phyloP scores from a whole-genome alignment of 2,113 vertebrate species.

The Phasianus colchicus region DNA sequence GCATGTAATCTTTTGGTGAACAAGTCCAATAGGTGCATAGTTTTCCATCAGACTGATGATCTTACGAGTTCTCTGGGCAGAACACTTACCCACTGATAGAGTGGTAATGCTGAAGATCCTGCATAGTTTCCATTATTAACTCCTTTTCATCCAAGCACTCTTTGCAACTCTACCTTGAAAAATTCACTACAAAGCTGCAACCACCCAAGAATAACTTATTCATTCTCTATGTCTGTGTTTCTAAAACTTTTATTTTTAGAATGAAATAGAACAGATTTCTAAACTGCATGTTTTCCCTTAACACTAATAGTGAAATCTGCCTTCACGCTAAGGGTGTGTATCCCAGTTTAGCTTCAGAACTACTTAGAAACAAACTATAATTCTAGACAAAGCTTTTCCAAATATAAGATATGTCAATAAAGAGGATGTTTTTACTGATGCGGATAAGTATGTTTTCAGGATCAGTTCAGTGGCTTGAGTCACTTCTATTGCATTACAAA shows the following conservation, averaged over 20 bases:
- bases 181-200: conserved; percentile 10
- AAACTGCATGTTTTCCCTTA: neutral
- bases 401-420: neutral
- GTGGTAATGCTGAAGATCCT: neutral
- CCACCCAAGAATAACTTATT: conserved; percentile 1
- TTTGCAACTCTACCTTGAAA: neutral
- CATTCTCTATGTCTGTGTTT: neutral
- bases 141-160: conserved; percentile 3
- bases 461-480: neutral
- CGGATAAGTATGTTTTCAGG: neutral
- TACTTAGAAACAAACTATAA: neutral
- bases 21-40: neutral
- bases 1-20: neutral
- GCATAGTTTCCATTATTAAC: conserved; percentile 6
- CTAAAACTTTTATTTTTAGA: conserved; percentile 7
- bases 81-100: neutral
- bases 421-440: neutral
- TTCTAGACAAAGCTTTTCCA: neutral
- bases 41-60: neutral
- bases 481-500: neutral
- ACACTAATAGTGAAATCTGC: neutral
- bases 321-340: neutral
- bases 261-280: neutral
- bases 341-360: neutral
- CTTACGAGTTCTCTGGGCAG: neutral